Conservation (phyloP, 2,797 vertebrate species). For the Halcyon chelicuti region DNA sequence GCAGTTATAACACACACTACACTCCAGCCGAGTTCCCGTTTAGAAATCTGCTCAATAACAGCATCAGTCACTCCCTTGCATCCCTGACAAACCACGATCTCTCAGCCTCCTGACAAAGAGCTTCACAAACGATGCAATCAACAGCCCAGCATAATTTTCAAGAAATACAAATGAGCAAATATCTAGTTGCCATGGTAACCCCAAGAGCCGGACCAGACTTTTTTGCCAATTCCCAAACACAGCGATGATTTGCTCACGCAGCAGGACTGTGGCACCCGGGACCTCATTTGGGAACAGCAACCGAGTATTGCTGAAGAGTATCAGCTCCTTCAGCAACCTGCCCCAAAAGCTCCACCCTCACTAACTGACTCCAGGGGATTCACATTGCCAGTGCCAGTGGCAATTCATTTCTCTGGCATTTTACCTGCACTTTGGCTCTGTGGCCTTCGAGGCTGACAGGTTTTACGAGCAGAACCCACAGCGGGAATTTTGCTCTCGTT, state of each 20-base stretch:
- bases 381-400: fast-evolving
- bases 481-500: fast-evolving
- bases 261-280: fast-evolving
- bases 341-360: neutral
- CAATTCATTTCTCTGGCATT: fast-evolving
- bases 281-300: neutral
- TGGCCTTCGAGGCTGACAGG: neutral
- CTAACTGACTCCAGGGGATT: neutral
- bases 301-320: neutral
- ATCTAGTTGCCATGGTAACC: constrained; percentile 40
- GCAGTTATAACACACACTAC: neutral
- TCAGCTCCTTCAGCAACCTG: neutral
- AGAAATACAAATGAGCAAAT: constrained; percentile 56
- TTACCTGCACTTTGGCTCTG: fast-evolving
- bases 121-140: constrained; percentile 43
- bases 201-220: neutral
- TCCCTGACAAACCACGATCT: neutral
- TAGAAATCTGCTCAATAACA: neutral
- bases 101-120: neutral
- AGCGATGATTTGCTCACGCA: neutral
- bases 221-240: neutral
- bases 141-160: constrained; percentile 23
- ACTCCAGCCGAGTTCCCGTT: neutral
- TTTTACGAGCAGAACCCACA: fast-evolving
- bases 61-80: neutral